Evolutionary conservation across 1,140 invertebrate species (phyloP).

Genomic region (Lethocerus indicus): DNA sequence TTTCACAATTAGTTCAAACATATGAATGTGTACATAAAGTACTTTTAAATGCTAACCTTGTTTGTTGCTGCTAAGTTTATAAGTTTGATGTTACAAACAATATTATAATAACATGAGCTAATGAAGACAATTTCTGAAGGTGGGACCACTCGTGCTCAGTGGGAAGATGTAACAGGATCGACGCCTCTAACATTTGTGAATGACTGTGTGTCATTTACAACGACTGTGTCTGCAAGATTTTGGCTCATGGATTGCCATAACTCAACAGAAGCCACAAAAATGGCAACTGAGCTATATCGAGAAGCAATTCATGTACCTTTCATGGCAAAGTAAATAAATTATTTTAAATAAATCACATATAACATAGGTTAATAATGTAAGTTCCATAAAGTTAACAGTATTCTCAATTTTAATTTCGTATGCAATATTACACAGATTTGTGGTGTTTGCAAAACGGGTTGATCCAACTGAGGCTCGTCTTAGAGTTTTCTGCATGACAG

Average conservation of each 20-base stretch:
- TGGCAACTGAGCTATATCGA: conserved; percentile 95
- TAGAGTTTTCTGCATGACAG: conserved; percentile 97
- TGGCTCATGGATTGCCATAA: conserved; percentile 99
- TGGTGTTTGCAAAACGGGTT: conserved; percentile 92
- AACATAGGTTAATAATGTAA: neutral
- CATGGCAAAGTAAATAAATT: conserved; percentile 49
- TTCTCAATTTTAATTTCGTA: neutral
- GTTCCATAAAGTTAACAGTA: neutral
- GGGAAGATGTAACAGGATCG: conserved; percentile 98
- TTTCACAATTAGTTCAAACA: neutral
- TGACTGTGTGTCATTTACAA: conserved; percentile 98
- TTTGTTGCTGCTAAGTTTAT: neutral
- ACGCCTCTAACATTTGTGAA: conserved; percentile 98
- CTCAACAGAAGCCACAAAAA: conserved; percentile 88
- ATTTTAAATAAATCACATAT: neutral
- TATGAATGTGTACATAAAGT: neutral
- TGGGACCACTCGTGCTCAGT: conserved; percentile 90
- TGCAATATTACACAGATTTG: conserved; percentile 37
- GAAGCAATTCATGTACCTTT: conserved; percentile 68
- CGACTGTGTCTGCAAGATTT: conserved; percentile 95
- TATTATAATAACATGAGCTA: neutral
- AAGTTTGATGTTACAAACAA: conserved; percentile 12
- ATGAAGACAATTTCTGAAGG: conserved; percentile 36
- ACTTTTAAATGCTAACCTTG: conserved; percentile 2
- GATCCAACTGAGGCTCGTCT: conserved; percentile 87